These are phyloP conservation scores for Colius striatus DNA, from an alignment of 2,113 vertebrate genomes.

Conservation along the genomic window DNA sequence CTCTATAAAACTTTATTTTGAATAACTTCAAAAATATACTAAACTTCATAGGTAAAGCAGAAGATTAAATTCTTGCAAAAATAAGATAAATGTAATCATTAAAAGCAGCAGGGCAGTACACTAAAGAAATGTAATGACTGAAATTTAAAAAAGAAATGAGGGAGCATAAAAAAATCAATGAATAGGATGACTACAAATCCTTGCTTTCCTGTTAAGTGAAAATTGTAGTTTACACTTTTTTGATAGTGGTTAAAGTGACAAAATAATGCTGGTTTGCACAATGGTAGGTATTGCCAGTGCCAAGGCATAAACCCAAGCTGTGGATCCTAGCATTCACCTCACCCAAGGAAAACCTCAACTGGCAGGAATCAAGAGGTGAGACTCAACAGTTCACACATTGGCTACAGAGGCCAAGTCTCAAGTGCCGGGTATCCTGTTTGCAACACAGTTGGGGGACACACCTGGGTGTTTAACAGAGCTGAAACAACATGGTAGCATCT, in stretches of 20 bases:
- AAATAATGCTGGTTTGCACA: background rate
- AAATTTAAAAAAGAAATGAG: background rate
- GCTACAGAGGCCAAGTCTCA: background rate
- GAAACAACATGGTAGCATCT: background rate
- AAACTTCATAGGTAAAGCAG: background rate
- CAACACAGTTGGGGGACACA: fast-evolving
- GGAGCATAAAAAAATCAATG: background rate
- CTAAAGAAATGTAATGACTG: background rate
- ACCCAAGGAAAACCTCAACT: background rate
- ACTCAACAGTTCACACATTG: fast-evolving
- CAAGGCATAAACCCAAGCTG: background rate
- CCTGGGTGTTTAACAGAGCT: background rate
- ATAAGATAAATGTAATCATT: background rate
- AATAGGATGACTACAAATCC: background rate
- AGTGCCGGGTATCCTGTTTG: fast-evolving
- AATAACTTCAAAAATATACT: background rate
- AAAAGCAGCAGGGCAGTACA: background rate
- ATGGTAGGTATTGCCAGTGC: background rate
- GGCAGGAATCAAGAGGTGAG: background rate
- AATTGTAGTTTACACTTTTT: background rate
- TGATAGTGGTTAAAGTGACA: background rate
- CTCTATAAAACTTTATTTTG: background rate
- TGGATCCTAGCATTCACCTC: background rate
- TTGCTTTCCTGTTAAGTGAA: background rate
- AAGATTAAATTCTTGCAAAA: background rate